Conservation (phyloP, 1,140 invertebrate species). For the Cherax quadricarinatus region DNA sequence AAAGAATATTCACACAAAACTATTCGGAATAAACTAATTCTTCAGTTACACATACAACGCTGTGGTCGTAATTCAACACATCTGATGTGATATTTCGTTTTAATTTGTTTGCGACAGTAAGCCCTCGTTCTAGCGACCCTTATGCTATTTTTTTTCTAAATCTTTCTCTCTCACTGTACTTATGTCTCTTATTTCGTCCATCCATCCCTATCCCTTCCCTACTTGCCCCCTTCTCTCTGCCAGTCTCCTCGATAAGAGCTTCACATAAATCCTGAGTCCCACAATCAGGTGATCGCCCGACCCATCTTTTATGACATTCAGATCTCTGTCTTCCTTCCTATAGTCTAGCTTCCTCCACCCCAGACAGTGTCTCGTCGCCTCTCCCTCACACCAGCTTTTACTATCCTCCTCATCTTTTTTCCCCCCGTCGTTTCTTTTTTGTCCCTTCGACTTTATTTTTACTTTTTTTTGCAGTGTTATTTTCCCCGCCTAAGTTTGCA, state of each 20-base stretch:
- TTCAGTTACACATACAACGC: no score
- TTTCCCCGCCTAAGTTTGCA: no score
- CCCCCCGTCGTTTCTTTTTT: not conserved
- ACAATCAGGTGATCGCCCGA: slow-evolving; percentile 50
- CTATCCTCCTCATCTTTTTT: not conserved
- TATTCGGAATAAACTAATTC: no score
- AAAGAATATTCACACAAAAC: no score
- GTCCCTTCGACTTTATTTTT: not conserved
- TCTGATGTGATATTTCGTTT: no score
- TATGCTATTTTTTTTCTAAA: not conserved
- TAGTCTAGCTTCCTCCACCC: no score
- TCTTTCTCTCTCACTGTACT: slow-evolving; percentile 8
- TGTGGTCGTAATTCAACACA: no score
- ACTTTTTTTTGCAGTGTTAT: not conserved
- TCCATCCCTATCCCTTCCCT: not conserved
- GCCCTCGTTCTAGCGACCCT: not conserved
- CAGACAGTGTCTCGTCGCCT: no score
- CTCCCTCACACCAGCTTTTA: not conserved
- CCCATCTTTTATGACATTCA: slow-evolving; percentile 53
- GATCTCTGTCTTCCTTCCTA: slow-evolving; percentile 18
- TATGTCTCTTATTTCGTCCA: not conserved
- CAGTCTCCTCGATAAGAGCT: not conserved
- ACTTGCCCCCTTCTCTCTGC: not conserved
- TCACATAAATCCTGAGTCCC: slow-evolving; percentile 27
- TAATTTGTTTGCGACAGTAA: no score